A percentile compares a stretch with the other conserved stretches of the same genome.
Conservation (phyloP, 2,797 vertebrate species). For the Coendou prehensilis region DNA sequence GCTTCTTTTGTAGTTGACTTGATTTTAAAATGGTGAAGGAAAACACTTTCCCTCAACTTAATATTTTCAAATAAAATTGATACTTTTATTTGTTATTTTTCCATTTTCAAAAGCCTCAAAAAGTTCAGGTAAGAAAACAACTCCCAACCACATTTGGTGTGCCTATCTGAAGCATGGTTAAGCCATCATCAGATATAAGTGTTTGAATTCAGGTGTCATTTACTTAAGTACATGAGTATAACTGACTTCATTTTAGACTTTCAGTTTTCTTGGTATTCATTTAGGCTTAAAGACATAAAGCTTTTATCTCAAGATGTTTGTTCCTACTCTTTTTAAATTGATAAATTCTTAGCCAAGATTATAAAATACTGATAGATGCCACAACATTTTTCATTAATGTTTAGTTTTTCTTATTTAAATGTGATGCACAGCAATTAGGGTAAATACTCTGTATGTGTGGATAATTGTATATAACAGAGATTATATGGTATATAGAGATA, state of each 20-base stretch:
- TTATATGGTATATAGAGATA: background rate
- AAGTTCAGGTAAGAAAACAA: background rate
- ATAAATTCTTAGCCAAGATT: background rate
- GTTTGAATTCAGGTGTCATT: background rate
- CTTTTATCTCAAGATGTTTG: background rate
- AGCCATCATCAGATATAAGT: background rate
- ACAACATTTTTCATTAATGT: background rate
- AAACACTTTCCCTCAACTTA: background rate
- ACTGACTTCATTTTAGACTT: background rate
- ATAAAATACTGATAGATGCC: background rate
- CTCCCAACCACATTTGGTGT: background rate
- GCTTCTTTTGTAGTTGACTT: constrained; percentile 6
- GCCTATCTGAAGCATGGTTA: background rate
- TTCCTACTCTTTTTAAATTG: background rate
- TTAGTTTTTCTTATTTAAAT: constrained; percentile 49
- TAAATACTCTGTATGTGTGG: background rate
- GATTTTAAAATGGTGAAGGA: constrained; percentile 28
- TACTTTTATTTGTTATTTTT: background rate
- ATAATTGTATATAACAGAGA: background rate
- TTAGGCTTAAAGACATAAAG: constrained; percentile 10
- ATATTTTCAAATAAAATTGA: background rate
- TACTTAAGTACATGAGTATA: background rate
- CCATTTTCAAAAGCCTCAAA: background rate
- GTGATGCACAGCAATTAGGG: background rate
- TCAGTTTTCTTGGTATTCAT: background rate